These are phyloP conservation scores for Pterostichus madidus DNA, from an alignment of 2,888 invertebrate genomes.

Conservation along the genomic window DNA sequence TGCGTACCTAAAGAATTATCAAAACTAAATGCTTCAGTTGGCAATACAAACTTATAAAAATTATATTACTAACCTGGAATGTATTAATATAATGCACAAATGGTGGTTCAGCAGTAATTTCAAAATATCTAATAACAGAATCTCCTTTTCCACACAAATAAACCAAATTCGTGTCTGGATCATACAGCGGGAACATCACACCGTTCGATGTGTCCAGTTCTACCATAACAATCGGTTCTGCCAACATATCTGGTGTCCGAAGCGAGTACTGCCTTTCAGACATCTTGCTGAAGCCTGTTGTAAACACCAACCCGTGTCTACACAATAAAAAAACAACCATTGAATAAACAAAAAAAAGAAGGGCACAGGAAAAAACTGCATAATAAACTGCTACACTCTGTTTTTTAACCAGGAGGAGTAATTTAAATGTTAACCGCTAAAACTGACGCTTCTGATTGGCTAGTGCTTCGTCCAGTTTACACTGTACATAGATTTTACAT, in stretches of 20 bases:
- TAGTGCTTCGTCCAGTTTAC: too few species aligned
- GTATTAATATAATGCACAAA: slow-evolving; percentile 98
- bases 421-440: too few species aligned
- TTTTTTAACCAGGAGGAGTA: too few species aligned
- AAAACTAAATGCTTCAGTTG: too few species aligned
- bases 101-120: slow-evolving; percentile 94
- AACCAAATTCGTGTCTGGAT: slow-evolving; percentile 96
- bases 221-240: slow-evolving; percentile 94
- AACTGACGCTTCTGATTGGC: too few species aligned
- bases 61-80: slow-evolving; percentile 85
- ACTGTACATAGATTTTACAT: too few species aligned
- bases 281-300: slow-evolving; percentile 97
- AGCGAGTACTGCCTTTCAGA: slow-evolving; percentile 98
- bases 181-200: slow-evolving; percentile 97
- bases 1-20: too few species aligned
- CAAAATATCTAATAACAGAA: slow-evolving; percentile 92
- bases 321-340: background rate
- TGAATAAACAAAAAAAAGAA: background rate
- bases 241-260: slow-evolving; percentile 92
- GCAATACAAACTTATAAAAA: too few species aligned
- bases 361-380: background rate
- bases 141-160: slow-evolving; percentile 99
- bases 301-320: slow-evolving; percentile 91
- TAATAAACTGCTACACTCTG: too few species aligned
- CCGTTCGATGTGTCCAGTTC: slow-evolving; percentile 97